phyloP scores from a whole-genome alignment of 2,797 vertebrate genomes.

The Takifugu ocellatus region DNA sequence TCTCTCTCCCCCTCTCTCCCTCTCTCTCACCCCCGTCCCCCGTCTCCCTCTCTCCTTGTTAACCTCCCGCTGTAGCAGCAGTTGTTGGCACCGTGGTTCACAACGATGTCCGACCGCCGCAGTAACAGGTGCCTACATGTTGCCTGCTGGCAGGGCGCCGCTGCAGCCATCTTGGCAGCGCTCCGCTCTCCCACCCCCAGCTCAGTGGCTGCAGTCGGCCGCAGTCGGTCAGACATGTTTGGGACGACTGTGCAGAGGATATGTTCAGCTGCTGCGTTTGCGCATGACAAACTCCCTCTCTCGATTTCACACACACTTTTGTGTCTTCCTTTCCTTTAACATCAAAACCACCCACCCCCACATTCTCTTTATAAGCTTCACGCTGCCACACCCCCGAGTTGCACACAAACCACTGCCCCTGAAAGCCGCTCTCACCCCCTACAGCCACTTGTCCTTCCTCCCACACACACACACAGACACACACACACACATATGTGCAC shows the following conservation, averaged over 20 bases:
- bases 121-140: conserved; percentile 79
- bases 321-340: conserved; percentile 44
- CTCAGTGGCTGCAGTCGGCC: conserved; percentile 57
- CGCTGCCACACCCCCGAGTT: conserved; percentile 6
- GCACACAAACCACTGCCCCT: conserved; percentile 41
- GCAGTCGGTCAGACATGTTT: conserved; percentile 4
- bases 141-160: conserved; percentile 72
- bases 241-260: not conserved
- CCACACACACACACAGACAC: conserved; percentile 15
- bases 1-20: not conserved
- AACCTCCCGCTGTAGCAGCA: conserved; percentile 51
- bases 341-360: conserved; percentile 36
- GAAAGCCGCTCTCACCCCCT: conserved; percentile 54
- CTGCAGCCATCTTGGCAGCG: conserved; percentile 73
- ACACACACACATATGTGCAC: conserved; percentile 45
- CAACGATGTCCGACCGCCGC: conserved; percentile 60
- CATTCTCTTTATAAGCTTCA: conserved; percentile 16
- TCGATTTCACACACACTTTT: not conserved
- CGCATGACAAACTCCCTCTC: no score
- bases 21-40: not conserved
- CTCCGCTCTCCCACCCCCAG: conserved; percentile 44
- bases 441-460: conserved; percentile 26
- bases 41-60: conserved; percentile 18
- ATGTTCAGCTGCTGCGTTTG: not conserved
- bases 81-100: conserved; percentile 43